phyloP scores from a whole-genome alignment of 2,888 invertebrate genomes.

The Troilus luridus region DNA sequence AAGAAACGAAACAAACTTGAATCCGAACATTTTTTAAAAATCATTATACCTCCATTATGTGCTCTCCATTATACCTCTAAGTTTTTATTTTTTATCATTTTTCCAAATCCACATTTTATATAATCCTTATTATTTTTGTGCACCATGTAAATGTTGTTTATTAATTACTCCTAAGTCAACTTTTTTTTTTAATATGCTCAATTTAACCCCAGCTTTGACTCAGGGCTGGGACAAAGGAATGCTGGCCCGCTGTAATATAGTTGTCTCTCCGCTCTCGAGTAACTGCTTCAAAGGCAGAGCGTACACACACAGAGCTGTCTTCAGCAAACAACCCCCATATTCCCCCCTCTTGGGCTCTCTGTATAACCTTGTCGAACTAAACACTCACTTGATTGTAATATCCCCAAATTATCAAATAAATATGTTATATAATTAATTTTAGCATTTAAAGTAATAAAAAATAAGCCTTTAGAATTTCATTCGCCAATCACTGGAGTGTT shows the following conservation, averaged over 20 bases:
- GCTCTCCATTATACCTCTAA: no score
- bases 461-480: background rate
- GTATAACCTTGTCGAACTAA: background rate
- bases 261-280: conserved; percentile 29
- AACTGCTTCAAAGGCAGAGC: background rate
- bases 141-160: background rate
- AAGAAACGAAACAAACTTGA: no score
- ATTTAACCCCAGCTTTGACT: background rate
- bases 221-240: background rate
- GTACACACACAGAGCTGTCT: conserved; percentile 30
- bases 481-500: no score
- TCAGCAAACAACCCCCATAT: conserved; percentile 26
- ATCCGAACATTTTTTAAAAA: no score
- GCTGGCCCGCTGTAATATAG: background rate
- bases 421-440: background rate
- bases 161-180: background rate
- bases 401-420: background rate
- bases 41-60: no score
- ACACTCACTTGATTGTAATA: background rate
- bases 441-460: background rate
- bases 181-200: conserved; percentile 5
- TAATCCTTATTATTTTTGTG: background rate
- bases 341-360: background rate
- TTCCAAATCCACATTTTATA: no score
- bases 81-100: no score